Evolutionary conservation across 2,113 vertebrate genomes (phyloP).

Genomic region (Paradoxurus hermaphroditus): DNA sequence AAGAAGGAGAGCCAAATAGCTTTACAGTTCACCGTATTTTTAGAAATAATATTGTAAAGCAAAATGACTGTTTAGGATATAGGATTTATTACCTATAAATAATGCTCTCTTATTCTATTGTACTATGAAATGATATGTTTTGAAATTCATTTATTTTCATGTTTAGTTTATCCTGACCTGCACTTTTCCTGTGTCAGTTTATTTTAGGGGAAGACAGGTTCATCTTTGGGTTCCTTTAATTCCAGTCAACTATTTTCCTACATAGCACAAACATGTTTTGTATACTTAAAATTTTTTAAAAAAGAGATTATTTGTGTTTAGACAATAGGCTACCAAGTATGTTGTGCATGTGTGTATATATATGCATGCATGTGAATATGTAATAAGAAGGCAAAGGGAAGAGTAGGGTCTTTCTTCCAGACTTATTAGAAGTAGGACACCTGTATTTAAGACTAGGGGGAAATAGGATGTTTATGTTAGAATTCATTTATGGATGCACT

Average conservation of each 20-base stretch:
- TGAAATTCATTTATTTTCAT: slow-evolving; percentile 3
- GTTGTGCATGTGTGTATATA: background rate
- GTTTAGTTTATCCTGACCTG: background rate
- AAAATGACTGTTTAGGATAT: background rate
- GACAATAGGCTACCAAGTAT: background rate
- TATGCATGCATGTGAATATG: background rate
- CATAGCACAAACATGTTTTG: background rate
- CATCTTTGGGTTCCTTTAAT: background rate
- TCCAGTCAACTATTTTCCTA: background rate
- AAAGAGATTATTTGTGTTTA: background rate
- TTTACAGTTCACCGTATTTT: background rate
- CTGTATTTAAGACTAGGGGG: background rate
- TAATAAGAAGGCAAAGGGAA: background rate
- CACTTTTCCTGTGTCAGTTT: background rate
- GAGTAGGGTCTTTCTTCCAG: background rate
- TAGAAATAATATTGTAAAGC: background rate
- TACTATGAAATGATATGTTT: background rate
- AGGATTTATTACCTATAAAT: background rate
- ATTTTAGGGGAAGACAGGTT: background rate
- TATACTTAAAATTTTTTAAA: background rate
- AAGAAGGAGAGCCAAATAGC: background rate
- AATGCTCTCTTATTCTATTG: background rate
- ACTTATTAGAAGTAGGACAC: background rate
- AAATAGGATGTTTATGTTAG: background rate
- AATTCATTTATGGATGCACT: background rate